Percentiles rank a stretch among this genome's conserved stretches.
phyloP scores from a whole-genome alignment of 2,797 vertebrate genomes.

The Scyliorhinus canicula region DNA sequence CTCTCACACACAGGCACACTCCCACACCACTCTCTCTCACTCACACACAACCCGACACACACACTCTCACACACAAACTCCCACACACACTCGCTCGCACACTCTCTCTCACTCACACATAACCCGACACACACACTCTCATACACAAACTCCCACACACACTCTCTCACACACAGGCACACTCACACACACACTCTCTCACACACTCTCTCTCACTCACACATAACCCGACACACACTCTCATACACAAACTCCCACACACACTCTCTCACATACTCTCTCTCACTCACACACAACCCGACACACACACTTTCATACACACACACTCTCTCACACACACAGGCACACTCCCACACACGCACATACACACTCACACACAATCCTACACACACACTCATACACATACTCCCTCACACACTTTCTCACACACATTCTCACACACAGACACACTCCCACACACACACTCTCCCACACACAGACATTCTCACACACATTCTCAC shows the following conservation, averaged over 20 bases:
- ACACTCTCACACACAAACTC: not conserved
- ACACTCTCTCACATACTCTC: not conserved
- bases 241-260: not conserved
- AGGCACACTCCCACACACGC: not conserved
- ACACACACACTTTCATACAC: not conserved
- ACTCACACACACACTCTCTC: not conserved
- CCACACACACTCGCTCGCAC: not conserved
- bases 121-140: not conserved
- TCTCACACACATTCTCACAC: too few species aligned
- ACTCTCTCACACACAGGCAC: not conserved
- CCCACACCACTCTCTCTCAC: not conserved
- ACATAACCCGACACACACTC: not conserved
- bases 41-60: not conserved
- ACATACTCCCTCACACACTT: too few species aligned
- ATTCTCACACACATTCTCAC: too few species aligned
- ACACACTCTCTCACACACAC: too few species aligned
- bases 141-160: not conserved
- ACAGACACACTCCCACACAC: too few species aligned
- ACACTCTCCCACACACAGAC: too few species aligned
- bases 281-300: not conserved
- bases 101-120: not conserved
- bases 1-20: not conserved
- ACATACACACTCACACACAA: not conserved
- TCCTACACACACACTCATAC: not conserved
- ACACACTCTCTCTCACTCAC: not conserved